Evolutionary conservation across 2,797 vertebrate genomes (phyloP), one percentile per base, ranked within the genome.

Genomic region (Alfaro cultratus): DNA sequence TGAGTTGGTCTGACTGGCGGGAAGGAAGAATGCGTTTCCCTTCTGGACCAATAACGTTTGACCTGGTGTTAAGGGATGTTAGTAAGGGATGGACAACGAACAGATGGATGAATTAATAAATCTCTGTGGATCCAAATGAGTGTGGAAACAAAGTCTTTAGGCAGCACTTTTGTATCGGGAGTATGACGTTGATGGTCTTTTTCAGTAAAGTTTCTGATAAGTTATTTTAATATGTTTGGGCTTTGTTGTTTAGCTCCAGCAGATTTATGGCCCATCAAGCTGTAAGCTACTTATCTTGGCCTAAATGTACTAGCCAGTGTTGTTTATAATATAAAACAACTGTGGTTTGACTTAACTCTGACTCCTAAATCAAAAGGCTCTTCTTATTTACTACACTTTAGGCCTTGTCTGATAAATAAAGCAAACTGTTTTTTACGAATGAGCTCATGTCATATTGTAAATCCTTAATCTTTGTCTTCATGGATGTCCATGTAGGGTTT

Each of bases 401-500:
- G 75, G 46, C 39, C 10, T 64, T 10, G 26, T 79, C 41, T 71
- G 43, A 39, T 26, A 10, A 13, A 76, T 51, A 31, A 72, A 60
- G 21, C 8, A 41, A 78, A 60, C 18, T 1, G 51, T 23, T 57
- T 1, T 72, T 16, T 26, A 64, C 13, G 5, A 46, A 45, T 46
- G 57, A 26, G 23, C 53, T 41, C 21, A 53, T 31, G 29, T 62
- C n/a, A 34, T 43, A 70, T 43, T 11, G 51, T 26, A 53, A 53
- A 70, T 7, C 39, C 39, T 71, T 16, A 29, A n/a, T 29, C 18
- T 71, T 8, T 49, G 29, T 62, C 29, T 13, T 68, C 88, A 81
- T 77, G 88, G 76, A 26, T 13, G 46, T 79, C 92, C 90, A 90
- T 94, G 74, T 93, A 94, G 86, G 91, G 91, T 86, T 85, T 90